Evolutionary conservation across 2,888 invertebrate genomes (phyloP).

Genomic region (Pristionchus maxplancki): DNA sequence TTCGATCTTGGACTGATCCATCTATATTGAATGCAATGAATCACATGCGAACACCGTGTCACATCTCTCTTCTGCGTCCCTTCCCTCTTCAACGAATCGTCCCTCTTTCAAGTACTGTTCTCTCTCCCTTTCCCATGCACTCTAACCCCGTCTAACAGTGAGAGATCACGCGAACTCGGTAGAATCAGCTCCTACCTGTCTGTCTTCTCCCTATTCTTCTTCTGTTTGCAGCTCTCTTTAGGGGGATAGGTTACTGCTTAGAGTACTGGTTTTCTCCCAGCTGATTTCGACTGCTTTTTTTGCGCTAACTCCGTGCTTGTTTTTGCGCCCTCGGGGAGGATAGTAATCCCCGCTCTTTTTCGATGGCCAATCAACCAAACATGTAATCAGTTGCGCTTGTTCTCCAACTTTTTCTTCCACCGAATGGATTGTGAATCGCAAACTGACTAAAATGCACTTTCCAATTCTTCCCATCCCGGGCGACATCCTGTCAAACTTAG

Average conservation of each 20-base stretch:
- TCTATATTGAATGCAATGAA: neutral
- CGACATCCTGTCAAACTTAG: neutral
- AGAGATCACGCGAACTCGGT: neutral
- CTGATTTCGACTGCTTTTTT: slow-evolving; percentile 3
- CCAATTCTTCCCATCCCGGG: neutral
- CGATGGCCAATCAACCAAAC: neutral
- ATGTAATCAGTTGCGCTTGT: slow-evolving; percentile 8
- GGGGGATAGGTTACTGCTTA: slow-evolving; percentile 4
- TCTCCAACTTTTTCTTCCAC: neutral
- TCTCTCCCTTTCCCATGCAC: neutral
- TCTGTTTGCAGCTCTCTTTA: slow-evolving; percentile 37
- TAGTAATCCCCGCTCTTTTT: neutral
- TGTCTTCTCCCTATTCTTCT: neutral
- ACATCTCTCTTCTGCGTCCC: neutral
- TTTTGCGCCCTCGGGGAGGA: neutral
- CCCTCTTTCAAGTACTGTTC: slow-evolving; percentile 23
- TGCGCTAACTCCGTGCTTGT: neutral
- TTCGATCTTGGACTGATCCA: neutral
- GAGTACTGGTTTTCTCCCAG: slow-evolving; percentile 20
- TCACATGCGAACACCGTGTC: neutral
- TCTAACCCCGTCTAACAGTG: neutral
- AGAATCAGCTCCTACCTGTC: neutral
- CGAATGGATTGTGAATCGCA: neutral
- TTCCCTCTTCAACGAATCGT: slow-evolving; percentile 11
- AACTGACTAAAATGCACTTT: neutral